These are phyloP conservation scores for Poeciliopsis presidionis DNA, from an alignment of 2,797 vertebrate genomes.

Conservation along the genomic window DNA sequence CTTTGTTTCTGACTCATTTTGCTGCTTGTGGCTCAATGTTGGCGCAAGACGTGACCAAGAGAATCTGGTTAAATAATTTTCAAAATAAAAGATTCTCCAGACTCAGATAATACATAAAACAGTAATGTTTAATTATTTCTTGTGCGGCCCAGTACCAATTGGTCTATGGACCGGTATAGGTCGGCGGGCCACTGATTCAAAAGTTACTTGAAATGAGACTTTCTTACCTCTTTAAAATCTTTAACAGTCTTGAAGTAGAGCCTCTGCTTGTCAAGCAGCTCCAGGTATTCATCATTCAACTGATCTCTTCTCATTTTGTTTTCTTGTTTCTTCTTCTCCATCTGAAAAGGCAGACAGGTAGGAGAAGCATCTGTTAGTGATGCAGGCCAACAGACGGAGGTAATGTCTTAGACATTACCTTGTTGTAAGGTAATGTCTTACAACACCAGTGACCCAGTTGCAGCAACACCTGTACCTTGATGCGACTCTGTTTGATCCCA, in stretches of 20 bases:
- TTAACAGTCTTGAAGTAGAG: slow-evolving; percentile 99
- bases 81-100: too few species aligned
- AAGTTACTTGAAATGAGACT: background rate
- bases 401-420: background rate
- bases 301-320: slow-evolving; percentile 99
- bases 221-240: slow-evolving; percentile 96
- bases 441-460: background rate
- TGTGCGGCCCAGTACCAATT: too few species aligned
- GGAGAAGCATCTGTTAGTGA: background rate
- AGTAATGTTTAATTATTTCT: too few species aligned
- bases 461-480: slow-evolving; percentile 82
- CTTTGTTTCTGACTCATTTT: too few species aligned
- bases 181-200: too few species aligned
- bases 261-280: slow-evolving; percentile 94
- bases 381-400: background rate
- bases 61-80: too few species aligned
- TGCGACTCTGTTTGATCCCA: slow-evolving; percentile 95
- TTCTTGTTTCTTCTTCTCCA: slow-evolving; percentile 99
- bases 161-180: too few species aligned
- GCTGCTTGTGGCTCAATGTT: too few species aligned
- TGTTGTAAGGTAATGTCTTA: background rate
- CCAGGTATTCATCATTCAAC: slow-evolving; percentile 95
- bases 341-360: slow-evolving; percentile 71
- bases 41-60: too few species aligned
- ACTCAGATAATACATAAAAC: too few species aligned